phyloP scores from a whole-genome alignment of 2,797 vertebrate species.

The Urosaurus nigricauda region DNA sequence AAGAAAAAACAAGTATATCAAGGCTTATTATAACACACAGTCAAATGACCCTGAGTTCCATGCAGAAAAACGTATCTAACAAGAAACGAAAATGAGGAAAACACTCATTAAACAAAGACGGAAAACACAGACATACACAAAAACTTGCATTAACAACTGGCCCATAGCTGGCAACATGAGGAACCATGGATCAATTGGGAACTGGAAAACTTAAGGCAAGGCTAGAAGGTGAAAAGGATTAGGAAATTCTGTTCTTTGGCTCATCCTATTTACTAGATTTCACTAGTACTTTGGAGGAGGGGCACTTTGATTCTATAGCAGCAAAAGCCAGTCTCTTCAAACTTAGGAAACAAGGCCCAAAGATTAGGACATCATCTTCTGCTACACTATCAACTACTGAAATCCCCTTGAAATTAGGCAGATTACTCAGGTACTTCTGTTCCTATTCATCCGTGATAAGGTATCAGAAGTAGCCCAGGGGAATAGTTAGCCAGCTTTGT shows the following conservation, averaged over 20 bases:
- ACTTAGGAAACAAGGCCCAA: not conserved
- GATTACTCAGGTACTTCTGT: not conserved
- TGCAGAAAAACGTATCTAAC: not conserved
- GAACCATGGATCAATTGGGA: not conserved
- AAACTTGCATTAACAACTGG: too few species aligned
- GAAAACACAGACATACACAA: not conserved
- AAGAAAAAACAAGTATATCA: not conserved
- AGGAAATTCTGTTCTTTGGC: not conserved
- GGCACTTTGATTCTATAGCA: not conserved
- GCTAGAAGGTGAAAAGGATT: not conserved
- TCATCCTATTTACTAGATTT: not conserved
- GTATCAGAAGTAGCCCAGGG: not conserved
- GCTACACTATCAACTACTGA: not conserved
- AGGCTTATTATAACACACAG: not conserved
- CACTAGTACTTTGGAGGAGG: not conserved
- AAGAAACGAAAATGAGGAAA: not conserved
- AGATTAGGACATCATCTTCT: too few species aligned
- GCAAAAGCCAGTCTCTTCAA: not conserved
- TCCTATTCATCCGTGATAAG: not conserved
- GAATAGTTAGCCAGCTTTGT: not conserved
- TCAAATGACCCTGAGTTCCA: not conserved
- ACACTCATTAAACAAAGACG: not conserved
- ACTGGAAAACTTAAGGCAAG: not conserved
- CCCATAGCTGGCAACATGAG: too few species aligned
- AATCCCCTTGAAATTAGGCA: not conserved